These are phyloP conservation scores for Pandemis corylana DNA, from an alignment of 2,888 invertebrate species.

Conservation along the genomic window DNA sequence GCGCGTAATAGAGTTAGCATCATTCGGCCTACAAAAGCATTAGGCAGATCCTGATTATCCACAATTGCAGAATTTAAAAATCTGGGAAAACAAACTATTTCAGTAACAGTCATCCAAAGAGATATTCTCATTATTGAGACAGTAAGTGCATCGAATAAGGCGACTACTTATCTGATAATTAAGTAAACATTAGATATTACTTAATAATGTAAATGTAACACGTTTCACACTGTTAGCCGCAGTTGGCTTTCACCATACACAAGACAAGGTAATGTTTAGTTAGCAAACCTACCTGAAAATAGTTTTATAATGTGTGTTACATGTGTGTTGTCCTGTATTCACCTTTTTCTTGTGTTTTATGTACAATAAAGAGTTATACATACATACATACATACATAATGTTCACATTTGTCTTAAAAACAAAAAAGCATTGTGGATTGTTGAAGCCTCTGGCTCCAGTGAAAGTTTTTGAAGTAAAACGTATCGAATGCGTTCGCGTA, in stretches of 20 bases:
- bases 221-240: not conserved
- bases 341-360: too few species aligned
- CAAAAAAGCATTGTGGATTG: not conserved
- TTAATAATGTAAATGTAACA: too few species aligned
- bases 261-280: not conserved
- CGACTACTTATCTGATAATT: too few species aligned
- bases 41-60: not conserved
- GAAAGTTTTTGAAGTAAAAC: too few species aligned
- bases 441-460: too few species aligned
- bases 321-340: too few species aligned
- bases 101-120: not conserved
- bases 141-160: too few species aligned
- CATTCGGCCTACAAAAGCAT: not conserved
- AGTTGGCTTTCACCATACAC: not conserved
- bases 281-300: not conserved
- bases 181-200: too few species aligned
- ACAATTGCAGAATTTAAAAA: not conserved
- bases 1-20: not conserved
- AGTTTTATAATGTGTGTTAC: not conserved
- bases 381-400: too few species aligned
- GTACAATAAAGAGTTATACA: too few species aligned
- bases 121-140: not conserved
- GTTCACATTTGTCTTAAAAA: not conserved
- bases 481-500: too few species aligned
- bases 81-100: not conserved